Evolutionary conservation across 1,140 invertebrate genomes (phyloP).

Genomic region (Tetraneura akinire): DNA sequence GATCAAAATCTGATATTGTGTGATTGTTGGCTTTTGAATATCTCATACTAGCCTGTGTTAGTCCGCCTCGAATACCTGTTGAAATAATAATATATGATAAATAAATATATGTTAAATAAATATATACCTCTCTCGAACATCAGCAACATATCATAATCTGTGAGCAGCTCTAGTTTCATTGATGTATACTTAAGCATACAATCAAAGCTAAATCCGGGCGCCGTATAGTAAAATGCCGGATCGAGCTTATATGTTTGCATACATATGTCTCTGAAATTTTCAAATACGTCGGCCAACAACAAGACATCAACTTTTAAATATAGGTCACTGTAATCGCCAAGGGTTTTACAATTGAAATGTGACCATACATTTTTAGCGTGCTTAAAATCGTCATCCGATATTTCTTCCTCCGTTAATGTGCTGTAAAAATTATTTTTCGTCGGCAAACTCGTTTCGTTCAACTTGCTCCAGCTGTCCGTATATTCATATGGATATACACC

Average conservation of each 20-base stretch:
- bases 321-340: constrained; percentile 59
- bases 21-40: neutral
- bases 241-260: neutral
- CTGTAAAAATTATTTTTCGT: neutral
- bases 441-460: neutral
- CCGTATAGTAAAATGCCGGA: neutral
- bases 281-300: constrained; percentile 59
- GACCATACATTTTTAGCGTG: constrained; percentile 57
- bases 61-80: neutral
- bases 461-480: neutral
- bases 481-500: constrained; percentile 4
- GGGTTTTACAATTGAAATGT: constrained; percentile 57
- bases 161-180: too few species aligned
- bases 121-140: too few species aligned
- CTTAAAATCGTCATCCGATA: neutral
- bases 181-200: neutral
- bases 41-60: neutral
- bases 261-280: constrained; percentile 59
- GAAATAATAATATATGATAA: too few species aligned
- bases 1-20: neutral
- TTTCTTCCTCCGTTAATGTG: neutral
- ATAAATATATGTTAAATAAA: too few species aligned
- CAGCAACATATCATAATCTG: too few species aligned
- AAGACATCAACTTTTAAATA: constrained; percentile 61
- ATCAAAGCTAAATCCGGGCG: neutral